Evolutionary conservation across 2,888 invertebrate genomes (phyloP), one percentile per base, ranked within the genome.

Genomic region (Epinotia demarniana): DNA sequence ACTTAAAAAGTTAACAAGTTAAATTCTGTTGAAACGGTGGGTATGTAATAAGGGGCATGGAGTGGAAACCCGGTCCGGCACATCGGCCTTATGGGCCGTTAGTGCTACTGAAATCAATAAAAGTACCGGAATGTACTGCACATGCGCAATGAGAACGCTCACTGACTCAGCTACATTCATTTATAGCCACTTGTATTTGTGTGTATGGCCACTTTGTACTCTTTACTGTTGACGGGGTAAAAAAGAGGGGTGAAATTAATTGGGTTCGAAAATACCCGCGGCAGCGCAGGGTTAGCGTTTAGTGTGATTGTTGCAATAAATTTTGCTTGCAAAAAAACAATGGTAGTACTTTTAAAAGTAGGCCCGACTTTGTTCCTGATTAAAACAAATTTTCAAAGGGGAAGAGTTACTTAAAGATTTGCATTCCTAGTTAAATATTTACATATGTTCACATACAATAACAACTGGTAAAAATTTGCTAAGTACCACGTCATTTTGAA

Each of bases 91-190:
- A 94, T 95, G 91, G 94, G 91, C 94, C 95, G 95, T 95, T 95
- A 95, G 94, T 94, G 95, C 95, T 95, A 95, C 95, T 95, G 95
- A 95, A 95, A 95, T 95, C 95, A 95, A 95, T 95, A 95, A 95
- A 95, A 95, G 95, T 94, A 89, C 92, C 91, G 89, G 94, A 94
- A 94, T 94, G 93, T 92, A 92, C 93, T 89, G 94, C 94, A 90
- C 94, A 94, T 94, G 94, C 94, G 94, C 94, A 88, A 81, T 88
- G 81, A 83, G 85, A 82, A 83, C 84, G 81, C 87, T 82, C 80
- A 91, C 92, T 92, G 93, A 94, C 86, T 93, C 92, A 92, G 93
- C 93, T 92, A 93, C 92, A 92, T 92, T 92, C 89, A 87, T 91
- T 94, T 93, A 94, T 93, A 91, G 92, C 90, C 93, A 92, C 92